phyloP scores from a whole-genome alignment of 2,888 invertebrate genomes.

The Tetrapedia diversipes region DNA sequence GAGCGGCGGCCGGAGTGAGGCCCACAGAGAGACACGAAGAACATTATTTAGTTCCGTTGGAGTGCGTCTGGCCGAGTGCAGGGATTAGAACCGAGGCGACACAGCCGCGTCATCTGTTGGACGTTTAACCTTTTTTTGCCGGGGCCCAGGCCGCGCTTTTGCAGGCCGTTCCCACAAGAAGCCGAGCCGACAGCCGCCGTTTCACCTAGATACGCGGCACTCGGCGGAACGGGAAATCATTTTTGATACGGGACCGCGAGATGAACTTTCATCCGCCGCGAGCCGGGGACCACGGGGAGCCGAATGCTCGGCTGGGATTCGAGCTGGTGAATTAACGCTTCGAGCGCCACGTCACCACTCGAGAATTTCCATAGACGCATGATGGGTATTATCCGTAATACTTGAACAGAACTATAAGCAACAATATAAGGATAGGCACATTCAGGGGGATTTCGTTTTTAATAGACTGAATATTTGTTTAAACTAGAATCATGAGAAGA shows the following conservation, averaged over 20 bases:
- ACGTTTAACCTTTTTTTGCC: constrained; percentile 70
- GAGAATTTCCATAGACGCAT: no score
- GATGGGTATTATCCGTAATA: no score
- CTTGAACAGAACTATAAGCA: no score
- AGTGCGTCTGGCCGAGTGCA: constrained; percentile 57
- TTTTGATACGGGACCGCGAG: constrained; percentile 28
- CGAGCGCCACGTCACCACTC: no score
- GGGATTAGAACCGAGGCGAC: constrained; percentile 71
- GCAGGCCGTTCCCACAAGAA: constrained; percentile 55
- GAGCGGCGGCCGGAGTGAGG: constrained; percentile 10
- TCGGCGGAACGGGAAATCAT: constrained; percentile 52
- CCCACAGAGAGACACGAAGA: constrained; percentile 43
- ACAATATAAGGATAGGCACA: no score
- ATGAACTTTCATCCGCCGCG: not conserved
- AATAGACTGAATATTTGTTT: no score
- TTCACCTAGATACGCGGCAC: constrained; percentile 51
- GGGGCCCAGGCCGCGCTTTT: constrained; percentile 36
- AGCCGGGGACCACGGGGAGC: not conserved
- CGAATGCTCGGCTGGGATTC: not conserved
- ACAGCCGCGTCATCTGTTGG: constrained; percentile 75
- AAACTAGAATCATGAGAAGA: no score
- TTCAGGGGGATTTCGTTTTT: no score
- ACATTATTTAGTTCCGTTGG: constrained; percentile 71
- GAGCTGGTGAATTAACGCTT: no score
- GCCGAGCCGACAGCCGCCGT: constrained; percentile 45